Base-by-base conservation (phyloP, 2,113 vertebrate species). In the Sarotherodon lohbergeri region DNA sequence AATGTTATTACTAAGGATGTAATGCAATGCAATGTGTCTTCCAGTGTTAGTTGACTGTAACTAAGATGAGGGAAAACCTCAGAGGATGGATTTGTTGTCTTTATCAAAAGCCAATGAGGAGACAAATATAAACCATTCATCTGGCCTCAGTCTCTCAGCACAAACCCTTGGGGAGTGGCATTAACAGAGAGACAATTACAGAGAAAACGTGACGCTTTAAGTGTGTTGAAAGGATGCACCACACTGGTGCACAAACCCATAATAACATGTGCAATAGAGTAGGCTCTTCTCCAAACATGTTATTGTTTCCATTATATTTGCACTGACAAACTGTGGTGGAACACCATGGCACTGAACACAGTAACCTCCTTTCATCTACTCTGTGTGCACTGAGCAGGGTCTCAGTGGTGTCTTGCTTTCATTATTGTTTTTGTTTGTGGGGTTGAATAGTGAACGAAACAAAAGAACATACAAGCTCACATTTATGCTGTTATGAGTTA, bases 101-200 rank as follows among this genome's bases (percentile, higher is more conserved):
- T 89, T 91, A 91, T 94, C 85, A 89, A 90, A 93, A 94, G 93
- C 83, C 85, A 88, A 78, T 82, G 81, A 83, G 55, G 88, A 90
- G 86, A 90, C 89, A 93, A 91, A 94, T 93, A 91, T 87, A 91
- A 90, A 86, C 76, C 86, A 90, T 91, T 90, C 76, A 82, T 71
- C 85, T 85, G 82, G 61, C 83, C 73, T 71, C 59, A 71, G 87
- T 61, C 90, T 29, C 66, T 56, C 48, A 71, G 86, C 73, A 82
- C 73, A 86, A 91, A 92, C 80, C 85, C 83, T 48, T 14, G 14
- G 87, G 89, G 85, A 86, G 88, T 39, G 55, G 85, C 57, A 83
- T 27, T 22, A 82, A 81, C 61, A 66, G 6, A 66, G 19, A 66
- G 34, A 66, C 19, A 66, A 39, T 66, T 68, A 84, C 79, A 79